Evolutionary conservation across 2,888 invertebrate species (phyloP).

Genomic region (Apodemia hepburni): DNA sequence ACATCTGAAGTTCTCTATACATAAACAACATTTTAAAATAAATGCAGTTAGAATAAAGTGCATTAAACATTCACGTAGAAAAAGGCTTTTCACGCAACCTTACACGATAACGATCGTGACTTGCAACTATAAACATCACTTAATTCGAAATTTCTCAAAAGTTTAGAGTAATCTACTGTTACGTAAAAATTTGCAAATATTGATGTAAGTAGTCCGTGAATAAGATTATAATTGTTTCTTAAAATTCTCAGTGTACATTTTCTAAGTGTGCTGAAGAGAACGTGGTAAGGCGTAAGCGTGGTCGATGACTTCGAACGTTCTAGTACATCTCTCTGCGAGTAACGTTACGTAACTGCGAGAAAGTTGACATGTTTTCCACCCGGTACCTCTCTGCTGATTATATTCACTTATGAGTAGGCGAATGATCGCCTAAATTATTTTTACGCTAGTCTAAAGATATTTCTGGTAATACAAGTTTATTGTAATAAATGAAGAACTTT

Average conservation of each 20-base stretch:
- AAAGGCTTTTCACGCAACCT: neutral
- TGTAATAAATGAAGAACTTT: too few species aligned
- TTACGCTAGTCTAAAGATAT: neutral
- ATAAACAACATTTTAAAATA: too few species aligned
- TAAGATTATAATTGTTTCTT: slow-evolving; percentile 12
- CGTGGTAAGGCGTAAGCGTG: slow-evolving; percentile 72
- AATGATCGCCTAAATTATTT: slow-evolving; percentile 10
- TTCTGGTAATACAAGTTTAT: neutral
- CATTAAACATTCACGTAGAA: too few species aligned
- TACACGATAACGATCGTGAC: neutral
- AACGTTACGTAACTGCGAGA: slow-evolving; percentile 70
- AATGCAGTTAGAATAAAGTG: too few species aligned
- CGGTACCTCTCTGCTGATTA: slow-evolving; percentile 16
- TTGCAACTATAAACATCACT: neutral
- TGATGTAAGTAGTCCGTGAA: slow-evolving; percentile 13
- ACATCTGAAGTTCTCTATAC: too few species aligned
- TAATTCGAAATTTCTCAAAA: slow-evolving; percentile 6
- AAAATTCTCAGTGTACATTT: slow-evolving; percentile 20
- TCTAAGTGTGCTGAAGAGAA: slow-evolving; percentile 32
- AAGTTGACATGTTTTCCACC: slow-evolving; percentile 66
- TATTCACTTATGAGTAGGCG: slow-evolving; percentile 24
- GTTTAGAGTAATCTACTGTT: slow-evolving; percentile 2
- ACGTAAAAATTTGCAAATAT: slow-evolving; percentile 15
- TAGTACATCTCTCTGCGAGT: slow-evolving; percentile 64
- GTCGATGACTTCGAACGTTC: slow-evolving; percentile 79